Conservation (phyloP, 2,797 vertebrate genomes). For the Capromys pilorides region DNA sequence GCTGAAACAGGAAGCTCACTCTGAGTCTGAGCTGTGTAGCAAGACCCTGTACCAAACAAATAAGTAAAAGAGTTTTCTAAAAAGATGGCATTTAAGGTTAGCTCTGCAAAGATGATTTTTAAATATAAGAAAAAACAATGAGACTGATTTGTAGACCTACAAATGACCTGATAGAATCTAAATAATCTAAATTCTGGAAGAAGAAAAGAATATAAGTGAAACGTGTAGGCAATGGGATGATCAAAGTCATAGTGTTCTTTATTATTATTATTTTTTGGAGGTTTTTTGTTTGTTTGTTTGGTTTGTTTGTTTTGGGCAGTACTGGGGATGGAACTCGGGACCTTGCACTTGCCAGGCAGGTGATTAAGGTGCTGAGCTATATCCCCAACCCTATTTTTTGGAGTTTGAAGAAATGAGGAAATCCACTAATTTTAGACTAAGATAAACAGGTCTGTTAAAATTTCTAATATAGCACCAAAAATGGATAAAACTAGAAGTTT, state of each 20-base stretch:
- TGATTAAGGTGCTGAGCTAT: too few species aligned
- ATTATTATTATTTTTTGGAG: too few species aligned
- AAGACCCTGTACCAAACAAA: too few species aligned
- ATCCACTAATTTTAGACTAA: neutral
- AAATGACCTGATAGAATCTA: neutral
- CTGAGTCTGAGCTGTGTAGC: too few species aligned
- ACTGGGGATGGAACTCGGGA: too few species aligned
- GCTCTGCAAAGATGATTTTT: neutral
- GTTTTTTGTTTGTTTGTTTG: too few species aligned
- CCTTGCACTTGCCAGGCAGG: too few species aligned
- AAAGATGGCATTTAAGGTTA: neutral
- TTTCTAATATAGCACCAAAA: neutral
- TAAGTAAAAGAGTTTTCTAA: too few species aligned
- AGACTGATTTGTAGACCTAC: neutral
- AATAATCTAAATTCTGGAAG: neutral
- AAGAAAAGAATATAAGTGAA: neutral
- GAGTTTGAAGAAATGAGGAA: neutral
- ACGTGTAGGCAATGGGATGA: neutral
- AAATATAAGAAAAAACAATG: neutral
- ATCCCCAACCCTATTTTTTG: neutral
- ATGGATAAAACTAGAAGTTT: constrained; percentile 2
- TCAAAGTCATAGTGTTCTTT: neutral
- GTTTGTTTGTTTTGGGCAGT: too few species aligned
- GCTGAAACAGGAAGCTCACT: too few species aligned
- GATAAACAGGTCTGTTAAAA: neutral